These are phyloP conservation scores for Eilema depressum DNA, from an alignment of 2,888 invertebrate species.

Conservation along the genomic window DNA sequence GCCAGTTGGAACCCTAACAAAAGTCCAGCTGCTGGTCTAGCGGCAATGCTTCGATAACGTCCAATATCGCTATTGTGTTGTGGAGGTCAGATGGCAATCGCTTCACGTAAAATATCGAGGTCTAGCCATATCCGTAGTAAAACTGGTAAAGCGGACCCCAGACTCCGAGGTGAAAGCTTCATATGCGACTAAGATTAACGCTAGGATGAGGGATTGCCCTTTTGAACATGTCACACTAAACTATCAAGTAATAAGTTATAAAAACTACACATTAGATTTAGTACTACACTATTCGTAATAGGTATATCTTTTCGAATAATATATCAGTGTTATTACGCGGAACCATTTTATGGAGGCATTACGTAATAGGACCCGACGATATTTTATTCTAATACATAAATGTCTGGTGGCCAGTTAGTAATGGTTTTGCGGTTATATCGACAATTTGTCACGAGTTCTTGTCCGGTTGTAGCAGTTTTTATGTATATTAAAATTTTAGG, in stretches of 20 bases:
- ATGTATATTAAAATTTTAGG: constrained; percentile 1
- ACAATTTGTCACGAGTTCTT: constrained; percentile 22
- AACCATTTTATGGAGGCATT: constrained; percentile 77
- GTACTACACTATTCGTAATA: constrained; percentile 51
- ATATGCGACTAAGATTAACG: too few species aligned
- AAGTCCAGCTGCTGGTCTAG: too few species aligned
- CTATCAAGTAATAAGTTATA: not conserved
- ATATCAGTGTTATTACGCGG: constrained; percentile 73
- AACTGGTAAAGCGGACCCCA: too few species aligned
- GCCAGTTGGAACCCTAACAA: too few species aligned
- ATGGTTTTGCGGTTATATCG: constrained; percentile 29
- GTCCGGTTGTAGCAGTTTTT: constrained; percentile 15
- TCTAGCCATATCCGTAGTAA: too few species aligned
- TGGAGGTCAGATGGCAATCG: too few species aligned
- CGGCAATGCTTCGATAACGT: too few species aligned
- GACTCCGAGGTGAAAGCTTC: too few species aligned
- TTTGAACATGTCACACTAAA: not conserved
- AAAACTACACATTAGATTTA: constrained; percentile 27
- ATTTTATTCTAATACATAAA: constrained; percentile 68
- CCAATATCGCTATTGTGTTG: too few species aligned
- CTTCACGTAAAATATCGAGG: too few species aligned
- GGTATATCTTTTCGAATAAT: constrained; percentile 59
- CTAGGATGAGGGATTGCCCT: too few species aligned
- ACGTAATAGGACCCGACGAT: constrained; percentile 72
- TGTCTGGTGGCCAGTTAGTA: constrained; percentile 42